phyloP scores from a whole-genome alignment of 2,797 vertebrate species.

The Enteromius unitaeniatus region DNA sequence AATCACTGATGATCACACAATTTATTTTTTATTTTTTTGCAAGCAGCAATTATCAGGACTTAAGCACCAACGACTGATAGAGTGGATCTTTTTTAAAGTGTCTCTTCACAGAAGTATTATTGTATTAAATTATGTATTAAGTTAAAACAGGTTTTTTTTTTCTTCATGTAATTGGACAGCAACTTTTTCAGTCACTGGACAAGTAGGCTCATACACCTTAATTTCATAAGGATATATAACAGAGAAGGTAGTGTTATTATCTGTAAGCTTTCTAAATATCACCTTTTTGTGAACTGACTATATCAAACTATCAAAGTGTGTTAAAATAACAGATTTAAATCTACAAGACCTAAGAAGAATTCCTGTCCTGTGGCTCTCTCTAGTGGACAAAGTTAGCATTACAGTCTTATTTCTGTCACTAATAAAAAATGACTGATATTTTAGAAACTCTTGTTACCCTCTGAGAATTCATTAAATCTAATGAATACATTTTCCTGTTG shows the following conservation, averaged over 20 bases:
- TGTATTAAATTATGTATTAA: background rate
- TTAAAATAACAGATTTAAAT: background rate
- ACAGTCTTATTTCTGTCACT: background rate
- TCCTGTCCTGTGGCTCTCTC: background rate
- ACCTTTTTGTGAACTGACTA: background rate
- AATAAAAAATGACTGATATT: background rate
- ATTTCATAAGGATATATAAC: background rate
- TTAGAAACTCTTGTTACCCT: background rate
- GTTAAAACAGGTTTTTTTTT: background rate
- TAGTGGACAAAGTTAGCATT: background rate
- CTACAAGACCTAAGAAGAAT: background rate
- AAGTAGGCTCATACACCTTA: background rate
- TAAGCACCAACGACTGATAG: background rate
- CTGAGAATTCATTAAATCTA: background rate
- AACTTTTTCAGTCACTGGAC: background rate
- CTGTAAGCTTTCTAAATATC: background rate
- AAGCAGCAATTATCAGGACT: background rate
- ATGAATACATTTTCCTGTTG: background rate
- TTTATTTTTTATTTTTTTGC: background rate
- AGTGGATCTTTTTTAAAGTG: background rate
- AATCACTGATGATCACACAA: background rate
- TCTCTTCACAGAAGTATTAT: background rate
- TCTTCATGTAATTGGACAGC: background rate
- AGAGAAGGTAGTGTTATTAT: background rate
- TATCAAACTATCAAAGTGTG: background rate